phyloP scores from a whole-genome alignment of 2,113 vertebrate species.

The Pseudorectes ferrugineus region DNA sequence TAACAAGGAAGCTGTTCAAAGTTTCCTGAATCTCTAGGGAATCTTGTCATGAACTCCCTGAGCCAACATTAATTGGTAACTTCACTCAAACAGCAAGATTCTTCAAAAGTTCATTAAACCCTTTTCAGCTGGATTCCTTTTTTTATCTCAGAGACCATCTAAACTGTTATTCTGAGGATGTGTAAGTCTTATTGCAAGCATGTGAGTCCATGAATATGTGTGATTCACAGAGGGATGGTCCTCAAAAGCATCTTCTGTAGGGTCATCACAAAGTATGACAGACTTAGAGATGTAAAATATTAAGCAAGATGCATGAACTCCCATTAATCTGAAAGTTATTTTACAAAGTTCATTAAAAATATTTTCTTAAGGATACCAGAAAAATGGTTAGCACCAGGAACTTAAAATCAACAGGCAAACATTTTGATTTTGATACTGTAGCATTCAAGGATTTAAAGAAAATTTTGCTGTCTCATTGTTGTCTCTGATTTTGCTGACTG shows the following conservation, averaged over 20 bases:
- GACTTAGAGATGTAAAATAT: neutral
- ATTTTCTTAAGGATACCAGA: neutral
- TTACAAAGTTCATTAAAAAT: neutral
- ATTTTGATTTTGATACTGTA: neutral
- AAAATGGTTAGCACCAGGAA: neutral
- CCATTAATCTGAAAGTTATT: neutral
- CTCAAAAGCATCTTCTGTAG: neutral
- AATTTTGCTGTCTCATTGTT: neutral
- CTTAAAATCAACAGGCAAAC: neutral
- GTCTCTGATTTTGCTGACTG: neutral
- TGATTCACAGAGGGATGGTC: neutral
- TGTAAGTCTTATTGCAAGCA: neutral
- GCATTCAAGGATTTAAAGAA: neutral
- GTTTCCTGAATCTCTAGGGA: neutral
- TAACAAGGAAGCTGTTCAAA: neutral
- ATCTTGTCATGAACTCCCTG: neutral
- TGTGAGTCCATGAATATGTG: neutral
- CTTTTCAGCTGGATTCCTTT: neutral
- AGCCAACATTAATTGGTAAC: neutral
- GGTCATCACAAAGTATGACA: neutral
- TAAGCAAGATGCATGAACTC: neutral
- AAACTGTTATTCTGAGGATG: neutral
- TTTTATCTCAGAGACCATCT: neutral
- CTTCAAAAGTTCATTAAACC: neutral
- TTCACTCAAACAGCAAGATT: neutral